These are phyloP conservation scores for Pinna nobilis DNA, from an alignment of 1,140 invertebrate species.

Conservation along the genomic window DNA sequence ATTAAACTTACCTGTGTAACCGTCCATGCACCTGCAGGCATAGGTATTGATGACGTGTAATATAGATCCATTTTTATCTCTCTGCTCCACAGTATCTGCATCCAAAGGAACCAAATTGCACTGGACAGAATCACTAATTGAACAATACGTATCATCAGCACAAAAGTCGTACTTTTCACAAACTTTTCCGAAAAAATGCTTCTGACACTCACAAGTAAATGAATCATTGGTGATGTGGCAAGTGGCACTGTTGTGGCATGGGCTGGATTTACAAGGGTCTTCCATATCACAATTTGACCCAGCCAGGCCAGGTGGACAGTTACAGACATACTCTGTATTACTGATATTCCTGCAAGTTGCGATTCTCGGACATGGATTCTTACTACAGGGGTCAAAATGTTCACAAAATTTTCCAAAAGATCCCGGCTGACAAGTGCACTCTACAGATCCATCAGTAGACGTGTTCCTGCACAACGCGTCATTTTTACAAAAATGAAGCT, in stretches of 20 bases:
- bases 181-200: constrained; percentile 24
- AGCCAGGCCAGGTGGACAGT: constrained; percentile 49
- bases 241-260: constrained; percentile 51
- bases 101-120: too few relatives aligned
- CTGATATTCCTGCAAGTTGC: constrained; percentile 40
- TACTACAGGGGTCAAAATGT: constrained; percentile 53
- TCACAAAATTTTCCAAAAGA: constrained; percentile 55
- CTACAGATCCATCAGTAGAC: constrained; percentile 36
- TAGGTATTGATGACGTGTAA: too few relatives aligned
- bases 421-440: constrained; percentile 60
- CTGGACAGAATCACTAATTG: too few relatives aligned
- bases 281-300: constrained; percentile 49
- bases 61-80: too few relatives aligned
- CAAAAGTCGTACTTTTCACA: constrained; percentile 44
- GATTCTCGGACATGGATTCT: constrained; percentile 47
- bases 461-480: constrained; percentile 52
- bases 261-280: constrained; percentile 40
- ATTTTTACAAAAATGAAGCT: constrained; percentile 46
- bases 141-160: not conserved
- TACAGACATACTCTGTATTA: constrained; percentile 75
- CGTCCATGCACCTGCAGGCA: too few relatives aligned
- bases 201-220: constrained; percentile 39
- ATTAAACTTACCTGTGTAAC: too few relatives aligned
- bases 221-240: constrained; percentile 20
- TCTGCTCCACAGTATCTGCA: too few relatives aligned